phyloP scores from a whole-genome alignment of 2,113 vertebrate species.

The Hystrix cristata region DNA sequence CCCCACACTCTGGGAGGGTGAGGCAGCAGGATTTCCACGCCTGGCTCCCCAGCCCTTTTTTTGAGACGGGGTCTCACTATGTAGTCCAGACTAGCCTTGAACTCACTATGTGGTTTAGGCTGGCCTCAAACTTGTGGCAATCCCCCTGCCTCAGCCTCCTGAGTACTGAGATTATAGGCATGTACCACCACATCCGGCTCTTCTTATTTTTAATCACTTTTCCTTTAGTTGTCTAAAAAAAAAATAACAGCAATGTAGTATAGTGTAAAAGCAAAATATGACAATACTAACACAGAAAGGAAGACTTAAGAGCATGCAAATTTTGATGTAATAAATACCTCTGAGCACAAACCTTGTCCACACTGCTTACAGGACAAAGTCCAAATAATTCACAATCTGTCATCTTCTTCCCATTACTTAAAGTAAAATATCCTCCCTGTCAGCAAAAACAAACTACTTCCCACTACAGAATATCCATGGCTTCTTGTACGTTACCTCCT shows the following conservation, averaged over 20 bases:
- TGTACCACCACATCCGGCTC: background rate
- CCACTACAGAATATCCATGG: background rate
- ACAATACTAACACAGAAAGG: background rate
- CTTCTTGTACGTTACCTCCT: background rate
- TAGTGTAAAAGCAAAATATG: background rate
- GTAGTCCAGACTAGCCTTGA: too few relatives aligned
- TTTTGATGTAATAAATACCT: background rate
- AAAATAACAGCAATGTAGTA: background rate
- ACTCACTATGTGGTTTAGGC: too few relatives aligned
- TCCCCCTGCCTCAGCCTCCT: too few relatives aligned
- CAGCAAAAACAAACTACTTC: constrained; percentile 13
- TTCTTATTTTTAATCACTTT: constrained; percentile 49
- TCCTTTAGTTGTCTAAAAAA: constrained; percentile 35
- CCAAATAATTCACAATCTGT: background rate
- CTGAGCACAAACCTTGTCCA: background rate
- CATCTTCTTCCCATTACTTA: background rate
- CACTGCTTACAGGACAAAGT: background rate
- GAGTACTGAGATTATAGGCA: too few relatives aligned
- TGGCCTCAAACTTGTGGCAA: too few relatives aligned
- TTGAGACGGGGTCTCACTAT: too few relatives aligned
- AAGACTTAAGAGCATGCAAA: background rate
- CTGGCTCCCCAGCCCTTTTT: too few relatives aligned
- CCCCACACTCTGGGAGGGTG: background rate
- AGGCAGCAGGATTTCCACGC: background rate
- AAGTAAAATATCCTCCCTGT: background rate